Evolutionary conservation across 2,113 vertebrate species (phyloP), one percentile per base, ranked within the genome.

Genomic region (Callithrix jacchus): DNA sequence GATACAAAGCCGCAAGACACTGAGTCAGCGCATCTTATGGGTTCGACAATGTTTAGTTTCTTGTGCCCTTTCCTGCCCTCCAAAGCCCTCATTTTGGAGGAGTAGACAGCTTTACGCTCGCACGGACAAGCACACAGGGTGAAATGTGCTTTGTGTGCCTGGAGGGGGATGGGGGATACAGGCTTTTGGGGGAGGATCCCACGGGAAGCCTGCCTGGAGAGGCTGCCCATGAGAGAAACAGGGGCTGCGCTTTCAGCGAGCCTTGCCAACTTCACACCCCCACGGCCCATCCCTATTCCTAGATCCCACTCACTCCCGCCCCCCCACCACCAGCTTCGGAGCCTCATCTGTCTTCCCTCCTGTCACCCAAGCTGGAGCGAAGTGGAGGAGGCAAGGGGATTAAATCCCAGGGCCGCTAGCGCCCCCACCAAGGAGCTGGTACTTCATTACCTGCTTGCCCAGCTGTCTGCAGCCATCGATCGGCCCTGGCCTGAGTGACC

Each of bases 401-500:
- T 98, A 98, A 98, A 98, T 98, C 98, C 98, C 95, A 97, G 92
- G 8, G 95, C 89, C 93, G 96, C 45, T 0, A 35, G 82, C 58
- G 18, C 96, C 98, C 97, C 97, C 5, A 0, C 95, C 12, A 49
- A 96, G 98, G 97, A 98, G 97, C 97, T 94, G 91, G 96, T 87
- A 98, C 98, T 98, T 98, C 96, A 98, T 98, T 98, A 98, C 98
- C 96, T 17, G 96, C 98, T 81, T 96, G 98, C 97, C 98, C 98
- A 97, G 98, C 98, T 98, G 98, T 98, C 98, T 37, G 89, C 84
- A 61, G 79, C 97, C 97, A 98, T 99, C 9, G 98, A 99, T 98
- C 97, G 87, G 37, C 0, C 97, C 96, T 98, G 98, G 97, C 98
- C 98, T 45, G 7, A 87, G 97, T 98, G 98, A 98, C 98, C 98